These are phyloP conservation scores for Sebastes umbrosus DNA, from an alignment of 2,797 vertebrate genomes.

Conservation along the genomic window DNA sequence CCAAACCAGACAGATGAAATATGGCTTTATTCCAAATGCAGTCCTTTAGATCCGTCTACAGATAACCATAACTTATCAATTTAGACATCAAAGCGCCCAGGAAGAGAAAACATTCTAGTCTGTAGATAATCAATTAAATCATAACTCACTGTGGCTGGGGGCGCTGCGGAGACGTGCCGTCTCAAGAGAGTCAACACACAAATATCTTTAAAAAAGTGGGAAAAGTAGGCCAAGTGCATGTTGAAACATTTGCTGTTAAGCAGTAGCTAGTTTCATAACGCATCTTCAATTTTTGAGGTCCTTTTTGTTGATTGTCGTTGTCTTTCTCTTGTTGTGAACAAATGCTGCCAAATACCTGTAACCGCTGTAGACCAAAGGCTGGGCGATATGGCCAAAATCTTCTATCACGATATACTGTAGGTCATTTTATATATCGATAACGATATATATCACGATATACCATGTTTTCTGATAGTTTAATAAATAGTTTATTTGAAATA, in stretches of 20 bases:
- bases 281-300: not conserved
- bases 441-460: too few relatives aligned
- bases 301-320: not conserved
- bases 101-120: conserved; percentile 26
- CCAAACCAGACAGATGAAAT: conserved; percentile 20
- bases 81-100: conserved; percentile 49
- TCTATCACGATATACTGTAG: too few relatives aligned
- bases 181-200: conserved; percentile 21
- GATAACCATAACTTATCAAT: conserved; percentile 34
- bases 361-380: not conserved
- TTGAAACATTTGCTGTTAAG: not conserved
- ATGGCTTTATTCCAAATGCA: conserved; percentile 19
- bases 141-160: conserved; percentile 5
- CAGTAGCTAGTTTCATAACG: not conserved
- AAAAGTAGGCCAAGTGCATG: conserved; percentile 18
- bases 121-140: conserved; percentile 46
- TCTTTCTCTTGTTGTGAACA: not conserved
- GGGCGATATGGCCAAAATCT: too few relatives aligned
- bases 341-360: not conserved
- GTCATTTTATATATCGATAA: too few relatives aligned
- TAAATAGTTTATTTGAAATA: too few relatives aligned
- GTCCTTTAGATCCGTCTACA: conserved; percentile 12
- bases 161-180: conserved; percentile 5
- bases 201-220: not conserved
- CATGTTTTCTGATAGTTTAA: too few relatives aligned